Percentiles rank a stretch among this genome's conserved stretches.
Evolutionary conservation across 2,797 vertebrate species (phyloP).

Genomic region (Micromesistius poutassou): DNA sequence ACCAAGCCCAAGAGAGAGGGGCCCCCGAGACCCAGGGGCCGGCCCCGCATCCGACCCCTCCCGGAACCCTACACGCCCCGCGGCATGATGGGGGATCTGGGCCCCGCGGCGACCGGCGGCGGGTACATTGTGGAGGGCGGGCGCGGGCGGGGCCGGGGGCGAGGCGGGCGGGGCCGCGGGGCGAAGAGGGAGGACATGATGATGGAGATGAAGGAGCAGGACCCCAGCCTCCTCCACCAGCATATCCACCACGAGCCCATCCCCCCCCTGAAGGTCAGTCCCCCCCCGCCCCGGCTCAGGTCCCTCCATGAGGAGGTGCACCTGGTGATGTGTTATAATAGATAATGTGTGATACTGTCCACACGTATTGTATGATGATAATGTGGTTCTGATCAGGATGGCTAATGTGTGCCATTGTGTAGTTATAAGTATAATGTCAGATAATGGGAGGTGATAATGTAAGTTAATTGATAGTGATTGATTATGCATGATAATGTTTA

Average conservation of each 20-base stretch:
- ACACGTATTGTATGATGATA: too few species aligned
- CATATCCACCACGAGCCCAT: slow-evolving; percentile 71
- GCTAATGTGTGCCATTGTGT: too few species aligned
- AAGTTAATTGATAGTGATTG: too few species aligned
- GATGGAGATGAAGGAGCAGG: slow-evolving; percentile 76
- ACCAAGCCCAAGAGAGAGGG: slow-evolving; percentile 89
- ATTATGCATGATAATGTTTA: too few species aligned
- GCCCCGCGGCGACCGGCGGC: slow-evolving; percentile 57
- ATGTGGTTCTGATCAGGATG: too few species aligned
- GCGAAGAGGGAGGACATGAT: slow-evolving; percentile 80
- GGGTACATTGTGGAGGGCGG: slow-evolving; percentile 60
- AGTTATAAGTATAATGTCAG: too few species aligned
- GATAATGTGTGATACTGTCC: too few species aligned
- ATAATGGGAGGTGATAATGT: too few species aligned
- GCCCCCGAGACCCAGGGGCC: slow-evolving; percentile 83
- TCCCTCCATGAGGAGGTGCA: neutral
- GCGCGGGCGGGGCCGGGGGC: slow-evolving; percentile 76
- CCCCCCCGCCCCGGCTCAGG: neutral
- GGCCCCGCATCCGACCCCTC: slow-evolving; percentile 86
- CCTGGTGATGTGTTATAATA: too few species aligned
- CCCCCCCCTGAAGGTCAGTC: slow-evolving; percentile 79
- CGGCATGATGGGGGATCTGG: slow-evolving; percentile 79
- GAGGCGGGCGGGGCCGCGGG: slow-evolving; percentile 78
- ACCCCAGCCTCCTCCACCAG: slow-evolving; percentile 70
- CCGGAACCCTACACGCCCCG: slow-evolving; percentile 74